Base-by-base conservation (phyloP, 2,797 vertebrate species). In the Enteromius treurensis region DNA sequence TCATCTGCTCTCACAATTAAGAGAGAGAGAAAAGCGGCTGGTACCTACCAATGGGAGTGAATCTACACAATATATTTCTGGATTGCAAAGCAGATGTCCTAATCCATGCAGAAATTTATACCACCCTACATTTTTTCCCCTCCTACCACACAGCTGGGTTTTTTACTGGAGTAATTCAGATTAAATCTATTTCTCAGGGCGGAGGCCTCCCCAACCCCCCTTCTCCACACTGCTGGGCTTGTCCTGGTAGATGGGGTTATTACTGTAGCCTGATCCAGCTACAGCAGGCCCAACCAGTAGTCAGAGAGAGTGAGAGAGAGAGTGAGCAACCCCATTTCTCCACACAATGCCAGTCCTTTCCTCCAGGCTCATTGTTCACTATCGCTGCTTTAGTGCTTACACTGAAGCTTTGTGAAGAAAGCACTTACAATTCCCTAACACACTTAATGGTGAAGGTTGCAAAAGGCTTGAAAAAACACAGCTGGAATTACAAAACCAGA, bases 141-240 rank as follows among this genome's bases (percentile, higher is more conserved):
- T 87, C 85, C 86, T 86, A 83, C 84, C 87, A 92, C 92, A 94
- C 93, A 94, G 93, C 93, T 94, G 94, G 89, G 90, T 92, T 95
- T 82, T 93, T 91, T 92, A 90, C 90, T 89, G 11, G 85, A 93
- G 91, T 91, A 93, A 92, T 93, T 95, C 92, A 93, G 93, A 95
- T 95, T 94, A 95, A 95, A 94, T 94, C 92, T 91, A 94, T 94
- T 94, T 94, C 93, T 94, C 91, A 91, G 93, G 93, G 94, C 92
- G 92, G 93, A 91, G 93, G 90, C 90, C 91, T 81, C 82, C 60
- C 69, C 87, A 88, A 88, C 89, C 88, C 90, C 89, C 89, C 90
- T 89, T 86, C 88, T 90, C 89, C 89, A 93, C 92, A 92, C 89
- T 90, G 92, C 89, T 91, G 91, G 90, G 90, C 92, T 93, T 93